These are phyloP conservation scores for Gymnothorax reevesii DNA, from an alignment of 2,797 vertebrate genomes.

Conservation along the genomic window DNA sequence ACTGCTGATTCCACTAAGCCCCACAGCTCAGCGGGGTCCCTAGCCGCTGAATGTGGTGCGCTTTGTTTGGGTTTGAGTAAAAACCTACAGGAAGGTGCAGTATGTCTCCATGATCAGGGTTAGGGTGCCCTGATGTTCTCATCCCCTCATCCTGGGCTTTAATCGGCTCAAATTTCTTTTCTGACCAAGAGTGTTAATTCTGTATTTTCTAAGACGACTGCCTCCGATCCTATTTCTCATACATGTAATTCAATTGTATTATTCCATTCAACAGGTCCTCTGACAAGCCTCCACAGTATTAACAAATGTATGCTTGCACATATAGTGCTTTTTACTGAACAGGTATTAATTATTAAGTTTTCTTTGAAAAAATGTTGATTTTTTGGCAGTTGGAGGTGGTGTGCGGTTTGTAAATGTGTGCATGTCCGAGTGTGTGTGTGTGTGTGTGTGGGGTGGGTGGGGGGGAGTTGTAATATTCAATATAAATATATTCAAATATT, in stretches of 20 bases:
- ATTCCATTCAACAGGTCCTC: neutral
- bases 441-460: no score
- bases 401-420: no score
- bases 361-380: no score
- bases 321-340: neutral
- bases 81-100: no score
- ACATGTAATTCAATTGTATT: neutral
- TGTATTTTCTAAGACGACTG: neutral
- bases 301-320: neutral
- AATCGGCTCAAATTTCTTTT: neutral
- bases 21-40: no score
- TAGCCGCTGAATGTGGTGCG: no score
- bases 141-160: neutral
- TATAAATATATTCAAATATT: conserved; percentile 1
- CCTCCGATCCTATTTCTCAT: neutral
- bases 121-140: neutral
- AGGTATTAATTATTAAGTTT: conserved; percentile 2
- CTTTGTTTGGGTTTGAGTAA: no score
- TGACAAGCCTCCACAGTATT: neutral
- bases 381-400: no score
- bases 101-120: no score
- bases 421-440: no score
- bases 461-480: no score
- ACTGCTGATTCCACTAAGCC: no score
- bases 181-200: neutral